Conservation (phyloP, 2,888 invertebrate species). For the Nomada lathburiana region DNA sequence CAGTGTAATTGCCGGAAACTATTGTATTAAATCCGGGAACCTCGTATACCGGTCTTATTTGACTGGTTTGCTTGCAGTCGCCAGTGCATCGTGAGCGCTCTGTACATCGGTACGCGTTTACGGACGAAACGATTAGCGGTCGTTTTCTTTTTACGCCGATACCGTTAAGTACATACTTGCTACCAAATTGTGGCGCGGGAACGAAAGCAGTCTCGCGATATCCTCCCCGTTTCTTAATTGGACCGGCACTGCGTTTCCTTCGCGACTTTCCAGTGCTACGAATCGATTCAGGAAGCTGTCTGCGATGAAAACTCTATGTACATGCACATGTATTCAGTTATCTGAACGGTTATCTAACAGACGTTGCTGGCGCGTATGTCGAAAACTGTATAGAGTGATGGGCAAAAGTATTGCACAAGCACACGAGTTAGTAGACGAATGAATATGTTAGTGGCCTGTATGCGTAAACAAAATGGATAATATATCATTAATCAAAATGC, state of each 20-base stretch:
- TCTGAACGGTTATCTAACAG: neutral
- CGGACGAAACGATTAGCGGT: constrained; percentile 54
- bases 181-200: constrained; percentile 15
- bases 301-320: neutral
- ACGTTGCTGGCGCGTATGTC: too few species aligned
- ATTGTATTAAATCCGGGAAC: constrained; percentile 1
- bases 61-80: constrained; percentile 10
- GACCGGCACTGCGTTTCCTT: constrained; percentile 9
- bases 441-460: too few species aligned
- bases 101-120: constrained; percentile 60
- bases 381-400: too few species aligned
- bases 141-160: constrained; percentile 46
- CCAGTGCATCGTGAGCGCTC: constrained; percentile 57
- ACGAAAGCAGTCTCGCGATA: constrained; percentile 18
- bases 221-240: constrained; percentile 33
- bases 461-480: too few species aligned
- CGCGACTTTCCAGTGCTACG: neutral
- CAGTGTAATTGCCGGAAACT: constrained; percentile 5
- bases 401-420: too few species aligned
- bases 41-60: neutral
- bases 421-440: too few species aligned
- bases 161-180: constrained; percentile 55
- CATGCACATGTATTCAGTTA: too few species aligned
- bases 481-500: too few species aligned
- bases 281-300: neutral